phyloP scores from a whole-genome alignment of 2,797 vertebrate genomes.

The Poecilia velifera region DNA sequence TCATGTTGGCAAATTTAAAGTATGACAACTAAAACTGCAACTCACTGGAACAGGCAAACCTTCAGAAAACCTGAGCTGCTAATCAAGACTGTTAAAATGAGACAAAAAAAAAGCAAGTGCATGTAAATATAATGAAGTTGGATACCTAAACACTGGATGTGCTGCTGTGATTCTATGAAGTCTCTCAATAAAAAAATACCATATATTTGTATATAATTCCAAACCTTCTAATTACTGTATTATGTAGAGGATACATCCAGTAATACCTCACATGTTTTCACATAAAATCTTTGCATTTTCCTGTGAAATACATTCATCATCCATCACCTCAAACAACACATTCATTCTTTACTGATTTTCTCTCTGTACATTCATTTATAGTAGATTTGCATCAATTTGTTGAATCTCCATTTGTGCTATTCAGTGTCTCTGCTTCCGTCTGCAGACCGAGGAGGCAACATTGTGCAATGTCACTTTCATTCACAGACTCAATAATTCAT shows the following conservation, averaged over 20 bases:
- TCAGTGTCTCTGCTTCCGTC: constrained; percentile 14
- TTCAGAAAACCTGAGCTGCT: background rate
- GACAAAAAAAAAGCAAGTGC: background rate
- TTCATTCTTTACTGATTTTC: background rate
- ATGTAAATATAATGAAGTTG: background rate
- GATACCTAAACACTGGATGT: background rate
- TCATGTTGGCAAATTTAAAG: too few relatives aligned
- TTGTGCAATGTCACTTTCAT: constrained; percentile 1
- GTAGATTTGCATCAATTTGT: constrained; percentile 1
- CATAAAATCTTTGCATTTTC: background rate
- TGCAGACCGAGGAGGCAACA: constrained; percentile 25
- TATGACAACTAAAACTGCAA: background rate
- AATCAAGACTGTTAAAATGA: background rate
- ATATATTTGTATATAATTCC: background rate
- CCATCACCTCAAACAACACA: background rate
- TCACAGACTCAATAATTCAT: constrained; percentile 58
- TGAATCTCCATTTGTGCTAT: background rate
- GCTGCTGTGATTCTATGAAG: background rate
- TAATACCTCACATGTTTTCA: background rate
- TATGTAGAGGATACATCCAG: background rate
- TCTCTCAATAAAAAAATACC: background rate
- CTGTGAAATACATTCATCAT: constrained; percentile 11
- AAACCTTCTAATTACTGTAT: background rate
- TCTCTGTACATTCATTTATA: background rate
- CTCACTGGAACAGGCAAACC: background rate